Base-by-base conservation (phyloP, 2,888 invertebrate species). In the Lypha dubia region DNA sequence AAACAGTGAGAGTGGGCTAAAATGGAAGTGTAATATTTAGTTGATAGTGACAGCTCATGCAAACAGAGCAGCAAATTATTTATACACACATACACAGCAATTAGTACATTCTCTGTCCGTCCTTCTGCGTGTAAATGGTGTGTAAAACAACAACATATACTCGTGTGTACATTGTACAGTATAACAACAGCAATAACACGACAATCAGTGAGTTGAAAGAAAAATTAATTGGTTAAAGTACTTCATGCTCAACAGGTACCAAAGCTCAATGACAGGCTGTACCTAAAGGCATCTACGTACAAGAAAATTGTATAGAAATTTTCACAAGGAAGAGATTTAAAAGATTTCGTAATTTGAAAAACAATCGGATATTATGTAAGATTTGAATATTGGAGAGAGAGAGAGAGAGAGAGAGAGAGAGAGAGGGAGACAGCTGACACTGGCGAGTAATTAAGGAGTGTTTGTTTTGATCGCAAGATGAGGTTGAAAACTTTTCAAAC, bases 41-140 rank as follows among this genome's bases (percentile, higher is more conserved):
- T 60, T 79, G 51, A 79, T 75, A 51, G 60, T 60, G 83, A 71
- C 80, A 77, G 46, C 80, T 80, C 84, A 84, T 76, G 80, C 67
- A 49, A 71, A 80, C 71, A 80, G 44, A 76, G 44, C 60, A 67
- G 60, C 65, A 67, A 84, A 75, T 84, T 84, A 76, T 58, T 49
- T 41, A 46, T 73, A 24, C 53, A 76, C 76, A 56, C 53, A 76
- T 73, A 56, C 49, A 53, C 46, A 60, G 28, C 71, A 84, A 84
- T 84, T 84, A 80, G 44, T 53, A 41, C 17, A 17, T 9, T 35
- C 13, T 38, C 38, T 70, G 62, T 77, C 56, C 22, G 67, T 77
- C 20, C 63, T 13, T 38, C 17, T 67, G 32, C 65, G 35, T 51
- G n/a, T n/a, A 70, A 32, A 20, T 51, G 60, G 60, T 62, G 60